A percentile compares a stretch with the other conserved stretches of the same genome.
phyloP scores from a whole-genome alignment of 35 echinoderm and acorn worm genomes.

The Acanthaster planci region DNA sequence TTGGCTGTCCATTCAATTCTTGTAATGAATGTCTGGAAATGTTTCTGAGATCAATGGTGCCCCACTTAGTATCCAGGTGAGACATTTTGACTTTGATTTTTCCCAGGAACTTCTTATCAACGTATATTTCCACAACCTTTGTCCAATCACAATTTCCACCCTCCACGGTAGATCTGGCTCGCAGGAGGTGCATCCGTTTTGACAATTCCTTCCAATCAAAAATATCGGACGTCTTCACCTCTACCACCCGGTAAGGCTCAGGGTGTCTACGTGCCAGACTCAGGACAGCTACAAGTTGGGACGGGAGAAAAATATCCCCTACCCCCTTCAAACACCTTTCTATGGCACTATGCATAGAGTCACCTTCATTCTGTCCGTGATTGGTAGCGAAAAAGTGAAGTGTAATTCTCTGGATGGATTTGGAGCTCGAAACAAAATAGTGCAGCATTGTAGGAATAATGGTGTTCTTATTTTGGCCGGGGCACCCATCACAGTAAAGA shows the following conservation, averaged over 20 bases:
- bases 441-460: slow-evolving; percentile 57
- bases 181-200: slow-evolving; percentile 30
- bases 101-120: no score
- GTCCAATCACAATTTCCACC: slow-evolving; percentile 39
- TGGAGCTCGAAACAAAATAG: slow-evolving; percentile 11
- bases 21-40: no score
- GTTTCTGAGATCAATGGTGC: no score
- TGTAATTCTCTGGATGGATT: slow-evolving; percentile 29
- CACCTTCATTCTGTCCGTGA: slow-evolving; percentile 75
- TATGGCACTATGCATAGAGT: slow-evolving; percentile 72
- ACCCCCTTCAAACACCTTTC: not conserved
- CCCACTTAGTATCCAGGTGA: no score
- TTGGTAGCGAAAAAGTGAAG: slow-evolving; percentile 59
- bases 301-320: not conserved
- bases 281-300: slow-evolving; percentile 26
- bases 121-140: slow-evolving; percentile 22
- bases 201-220: slow-evolving; percentile 34
- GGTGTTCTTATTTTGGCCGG: slow-evolving; percentile 72
- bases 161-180: slow-evolving; percentile 24
- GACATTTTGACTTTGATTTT: no score
- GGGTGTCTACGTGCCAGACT: slow-evolving; percentile 24
- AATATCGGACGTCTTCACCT: slow-evolving; percentile 35
- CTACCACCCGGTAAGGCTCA: not conserved
- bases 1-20: no score
- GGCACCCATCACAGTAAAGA: slow-evolving; percentile 69